These are phyloP conservation scores for Chloroceryle inda DNA, from an alignment of 2,797 vertebrate genomes.

Conservation along the genomic window DNA sequence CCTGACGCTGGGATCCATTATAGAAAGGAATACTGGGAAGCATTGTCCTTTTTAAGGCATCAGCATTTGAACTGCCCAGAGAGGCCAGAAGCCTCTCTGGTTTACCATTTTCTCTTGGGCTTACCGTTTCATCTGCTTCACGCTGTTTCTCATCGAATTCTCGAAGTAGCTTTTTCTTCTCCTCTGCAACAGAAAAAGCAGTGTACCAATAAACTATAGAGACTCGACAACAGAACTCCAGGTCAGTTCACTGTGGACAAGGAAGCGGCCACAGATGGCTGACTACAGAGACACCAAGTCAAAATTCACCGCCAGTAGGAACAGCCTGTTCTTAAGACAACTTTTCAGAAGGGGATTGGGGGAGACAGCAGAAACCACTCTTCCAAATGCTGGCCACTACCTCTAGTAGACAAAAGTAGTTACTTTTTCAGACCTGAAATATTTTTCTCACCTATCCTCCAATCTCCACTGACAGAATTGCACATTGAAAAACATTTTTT, in stretches of 20 bases:
- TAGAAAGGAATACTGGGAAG: neutral
- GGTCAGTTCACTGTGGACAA: neutral
- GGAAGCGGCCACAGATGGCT: neutral
- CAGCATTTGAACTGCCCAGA: neutral
- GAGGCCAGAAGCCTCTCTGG: neutral
- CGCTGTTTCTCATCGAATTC: conserved; percentile 92
- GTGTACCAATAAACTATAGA: neutral
- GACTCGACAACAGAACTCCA: neutral
- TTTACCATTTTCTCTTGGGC: neutral
- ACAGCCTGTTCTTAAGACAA: neutral
- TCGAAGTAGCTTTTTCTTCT: conserved; percentile 91
- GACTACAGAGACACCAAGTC: neutral
- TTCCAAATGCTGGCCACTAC: neutral
- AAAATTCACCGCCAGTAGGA: neutral
- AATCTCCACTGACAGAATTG: neutral
- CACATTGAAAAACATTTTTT: neutral
- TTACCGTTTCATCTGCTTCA: conserved; percentile 95
- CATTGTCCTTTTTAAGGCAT: neutral
- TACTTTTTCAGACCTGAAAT: neutral
- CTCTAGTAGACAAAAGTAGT: neutral
- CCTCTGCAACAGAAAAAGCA: conserved; percentile 84
- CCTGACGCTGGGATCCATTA: neutral
- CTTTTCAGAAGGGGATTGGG: neutral
- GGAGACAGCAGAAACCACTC: neutral
- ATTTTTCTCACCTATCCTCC: neutral